These are phyloP conservation scores for Helarctos malayanus DNA, from an alignment of 2,797 vertebrate genomes.

Conservation along the genomic window DNA sequence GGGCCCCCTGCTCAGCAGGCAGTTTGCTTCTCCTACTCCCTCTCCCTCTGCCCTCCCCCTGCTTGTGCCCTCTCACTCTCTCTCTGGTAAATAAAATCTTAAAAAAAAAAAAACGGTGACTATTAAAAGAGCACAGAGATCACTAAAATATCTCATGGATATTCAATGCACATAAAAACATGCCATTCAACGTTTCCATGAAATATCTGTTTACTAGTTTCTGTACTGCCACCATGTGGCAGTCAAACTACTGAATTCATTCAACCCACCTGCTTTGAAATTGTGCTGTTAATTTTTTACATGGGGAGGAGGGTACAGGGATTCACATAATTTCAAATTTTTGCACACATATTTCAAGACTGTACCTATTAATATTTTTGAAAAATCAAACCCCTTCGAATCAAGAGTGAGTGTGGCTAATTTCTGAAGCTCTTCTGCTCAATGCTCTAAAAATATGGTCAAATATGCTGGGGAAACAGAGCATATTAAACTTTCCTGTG, in stretches of 20 bases:
- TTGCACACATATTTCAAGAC: not conserved
- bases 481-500: conserved; percentile 1
- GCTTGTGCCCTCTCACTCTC: too few relatives aligned
- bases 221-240: conserved; percentile 10
- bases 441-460: not conserved
- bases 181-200: not conserved
- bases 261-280: conserved; percentile 42
- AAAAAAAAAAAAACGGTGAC: not conserved
- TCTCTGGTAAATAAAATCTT: too few relatives aligned
- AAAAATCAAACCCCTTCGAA: conserved; percentile 48
- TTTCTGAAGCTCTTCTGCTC: conserved; percentile 39
- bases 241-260: not conserved
- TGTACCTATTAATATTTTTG: not conserved
- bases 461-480: conserved; percentile 24
- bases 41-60: too few relatives aligned
- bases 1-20: too few relatives aligned
- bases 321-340: conserved; percentile 30
- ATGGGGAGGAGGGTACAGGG: not conserved
- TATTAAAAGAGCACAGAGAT: conserved; percentile 34
- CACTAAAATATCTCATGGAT: not conserved
- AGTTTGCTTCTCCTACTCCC: too few relatives aligned
- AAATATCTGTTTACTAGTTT: not conserved
- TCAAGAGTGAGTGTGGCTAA: not conserved
- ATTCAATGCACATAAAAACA: conserved; percentile 7
- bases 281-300: not conserved